Base-by-base conservation (phyloP, 2,797 vertebrate species). In the Apogon talboti region DNA sequence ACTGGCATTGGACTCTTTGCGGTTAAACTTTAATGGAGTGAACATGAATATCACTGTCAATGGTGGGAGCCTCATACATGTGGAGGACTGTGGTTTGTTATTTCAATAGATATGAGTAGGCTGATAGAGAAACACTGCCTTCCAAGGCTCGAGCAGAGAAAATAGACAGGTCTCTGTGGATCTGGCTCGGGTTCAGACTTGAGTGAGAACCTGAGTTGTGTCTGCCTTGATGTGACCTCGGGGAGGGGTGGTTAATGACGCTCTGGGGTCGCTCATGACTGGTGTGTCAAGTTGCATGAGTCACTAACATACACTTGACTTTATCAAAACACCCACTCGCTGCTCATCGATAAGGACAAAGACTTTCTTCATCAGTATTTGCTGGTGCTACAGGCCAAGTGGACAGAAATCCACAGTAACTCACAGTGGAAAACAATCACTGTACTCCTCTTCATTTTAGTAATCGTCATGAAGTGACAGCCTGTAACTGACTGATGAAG, bases 161-260 rank as follows among this genome's bases (percentile, higher is more conserved):
- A 90, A 91, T 85, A 89, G 81, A 83, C 79, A 69, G 81, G 84
- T 88, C 88, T 82, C 91, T 78, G 83, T 64, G 89, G 89, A 88
- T 84, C 71, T 76, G 79, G 82, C 68, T 84, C 79, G 76, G 80
- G 82, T 80, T 83, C 79, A 66, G 75, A 57, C 83, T 76, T 46
- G 78, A 84, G 76, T 78, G 78, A 82, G 82, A 79, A 83, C 72
- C 80, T 82, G 86, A 91, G 84, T 73, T 66, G 74, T 72, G 83
- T 88, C 85, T 86, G 83, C 76, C 72, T 81, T 66, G 71, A 87
- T 74, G 81, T 81, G 88, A 89, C 89, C 89, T 88, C 58, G 5
- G 82, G 83, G 91, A 91, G 80, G 83, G 84, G 56, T 56, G 77
- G 76, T 86, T 83, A 83, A 91, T 86, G 88, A 89, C 69, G 72